Evolutionary conservation across 2,797 vertebrate genomes (phyloP).

Genomic region (Gobionotothen gibberifrons): DNA sequence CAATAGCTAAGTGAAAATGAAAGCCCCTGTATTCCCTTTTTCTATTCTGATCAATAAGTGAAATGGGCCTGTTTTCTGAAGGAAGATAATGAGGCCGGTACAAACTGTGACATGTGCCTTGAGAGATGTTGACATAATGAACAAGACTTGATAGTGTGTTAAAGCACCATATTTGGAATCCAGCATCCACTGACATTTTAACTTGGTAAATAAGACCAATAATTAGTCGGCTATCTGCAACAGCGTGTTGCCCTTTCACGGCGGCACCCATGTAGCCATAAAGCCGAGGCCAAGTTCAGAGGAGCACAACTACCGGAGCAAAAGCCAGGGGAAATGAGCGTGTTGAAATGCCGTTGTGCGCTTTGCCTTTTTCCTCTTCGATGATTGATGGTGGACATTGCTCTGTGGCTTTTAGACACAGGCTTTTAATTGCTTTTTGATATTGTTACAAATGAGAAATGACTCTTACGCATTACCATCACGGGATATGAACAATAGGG

Average conservation of each 20-base stretch:
- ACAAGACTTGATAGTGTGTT: neutral
- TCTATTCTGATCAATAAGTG: neutral
- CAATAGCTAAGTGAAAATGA: constrained; percentile 47
- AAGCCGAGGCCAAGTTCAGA: constrained; percentile 62
- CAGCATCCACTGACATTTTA: constrained; percentile 51
- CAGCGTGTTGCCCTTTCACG: constrained; percentile 63
- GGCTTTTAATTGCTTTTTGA: constrained; percentile 85
- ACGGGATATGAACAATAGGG: constrained; percentile 76
- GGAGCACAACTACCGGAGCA: constrained; percentile 66
- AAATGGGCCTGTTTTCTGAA: constrained; percentile 6
- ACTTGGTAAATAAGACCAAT: constrained; percentile 60
- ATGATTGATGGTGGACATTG: constrained; percentile 83
- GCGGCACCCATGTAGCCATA: constrained; percentile 50
- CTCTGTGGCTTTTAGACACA: constrained; percentile 81
- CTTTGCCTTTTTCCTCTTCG: constrained; percentile 51
- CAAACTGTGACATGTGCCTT: neutral
- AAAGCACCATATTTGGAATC: neutral
- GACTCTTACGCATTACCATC: constrained; percentile 78
- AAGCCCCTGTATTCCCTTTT: neutral
- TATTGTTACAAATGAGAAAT: constrained; percentile 86
- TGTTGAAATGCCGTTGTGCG: constrained; percentile 48
- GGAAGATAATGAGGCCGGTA: neutral
- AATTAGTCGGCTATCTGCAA: constrained; percentile 59
- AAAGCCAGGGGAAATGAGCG: constrained; percentile 60
- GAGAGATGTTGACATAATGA: neutral